Evolutionary conservation across 2,113 vertebrate species (phyloP).

Genomic region (Triplophysa tibetana): DNA sequence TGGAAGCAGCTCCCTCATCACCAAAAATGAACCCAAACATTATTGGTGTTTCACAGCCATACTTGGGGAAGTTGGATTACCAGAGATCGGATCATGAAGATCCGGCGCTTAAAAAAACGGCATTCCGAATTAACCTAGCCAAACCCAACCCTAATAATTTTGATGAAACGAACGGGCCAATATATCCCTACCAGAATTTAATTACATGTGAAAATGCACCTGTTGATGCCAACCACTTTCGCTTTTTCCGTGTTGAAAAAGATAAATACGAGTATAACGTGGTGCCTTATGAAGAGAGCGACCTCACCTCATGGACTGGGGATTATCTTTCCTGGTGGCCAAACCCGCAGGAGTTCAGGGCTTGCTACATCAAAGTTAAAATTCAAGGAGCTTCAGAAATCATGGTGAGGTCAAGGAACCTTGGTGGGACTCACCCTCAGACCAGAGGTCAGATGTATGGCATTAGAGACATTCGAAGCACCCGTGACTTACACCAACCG

Average conservation of each 20-base stretch:
- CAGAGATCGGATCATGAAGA: constrained; percentile 88
- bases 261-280: constrained; percentile 96
- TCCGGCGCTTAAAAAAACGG: constrained; percentile 85
- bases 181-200: constrained; percentile 88
- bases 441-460: constrained; percentile 88
- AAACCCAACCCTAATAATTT: constrained; percentile 86
- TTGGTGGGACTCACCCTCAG: constrained; percentile 82
- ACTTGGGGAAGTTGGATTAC: constrained; percentile 87
- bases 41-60: constrained; percentile 90
- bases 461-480: constrained; percentile 90
- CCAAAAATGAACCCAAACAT: constrained; percentile 82
- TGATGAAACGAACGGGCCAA: constrained; percentile 84
- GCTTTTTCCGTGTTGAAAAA: constrained; percentile 92
- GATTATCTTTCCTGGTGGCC: constrained; percentile 98
- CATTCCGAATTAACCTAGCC: constrained; percentile 88
- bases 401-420: constrained; percentile 87
- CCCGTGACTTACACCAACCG: constrained; percentile 74
- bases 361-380: constrained; percentile 92
- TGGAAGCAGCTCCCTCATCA: constrained; percentile 88
- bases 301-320: constrained; percentile 87
- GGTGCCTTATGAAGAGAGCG: constrained; percentile 90
- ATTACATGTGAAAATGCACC: constrained; percentile 86
- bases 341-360: constrained; percentile 95
- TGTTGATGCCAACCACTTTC: constrained; percentile 84
- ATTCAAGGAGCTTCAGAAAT: constrained; percentile 87